Base-by-base conservation (phyloP, 1,140 invertebrate genomes). In the Aethina tumida region DNA sequence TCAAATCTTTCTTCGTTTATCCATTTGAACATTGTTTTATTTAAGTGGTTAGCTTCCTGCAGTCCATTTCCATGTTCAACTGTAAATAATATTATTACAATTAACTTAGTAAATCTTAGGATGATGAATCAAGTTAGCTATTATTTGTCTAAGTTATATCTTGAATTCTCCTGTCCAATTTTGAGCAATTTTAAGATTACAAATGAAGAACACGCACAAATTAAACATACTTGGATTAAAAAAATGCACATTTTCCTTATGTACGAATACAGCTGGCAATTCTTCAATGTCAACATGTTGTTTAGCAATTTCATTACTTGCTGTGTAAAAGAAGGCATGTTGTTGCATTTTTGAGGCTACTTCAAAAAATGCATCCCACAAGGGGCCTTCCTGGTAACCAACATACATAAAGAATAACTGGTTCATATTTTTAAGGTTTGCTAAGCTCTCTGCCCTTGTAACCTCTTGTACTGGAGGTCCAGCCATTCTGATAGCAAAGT, bases 1-100 rank as follows among this genome's bases (percentile, higher is more conserved):
- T 81, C 74, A 70, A 96, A 97, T 39, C 93, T 69, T 60, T 98
- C 91, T 24, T 77, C 68, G 55, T 88, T 87, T 13, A 98, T 73
- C 91, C 92, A 98, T 29, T 79, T 75, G 41, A 78, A 72, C 41
- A 93, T 63, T 18, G 79, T 78, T 10, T 65, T 63, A 53, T 86
- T 85, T 31, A 81, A 55, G 39, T 67, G 50, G 29, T 71, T 63
- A 32, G 25, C 31, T 36, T 50, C 41, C 3, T 43, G 35, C 29
- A 25, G 2, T 7, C 22, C 13, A 16, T 38, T 47, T 8, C 40
- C 50, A 2, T 40, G 40, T 36, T 49, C 50, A 19, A 53, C 45
- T 49, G n/a, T 27, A 46, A 48, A 37, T 24, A n/a, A n/a, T n/a
- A n/a, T n/a, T n/a, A n/a, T n/a, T n/a, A n/a, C n/a, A n/a, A n/a